Evolutionary conservation across 2,113 vertebrate genomes (phyloP).

Genomic region (Datnioides undecimradiatus): DNA sequence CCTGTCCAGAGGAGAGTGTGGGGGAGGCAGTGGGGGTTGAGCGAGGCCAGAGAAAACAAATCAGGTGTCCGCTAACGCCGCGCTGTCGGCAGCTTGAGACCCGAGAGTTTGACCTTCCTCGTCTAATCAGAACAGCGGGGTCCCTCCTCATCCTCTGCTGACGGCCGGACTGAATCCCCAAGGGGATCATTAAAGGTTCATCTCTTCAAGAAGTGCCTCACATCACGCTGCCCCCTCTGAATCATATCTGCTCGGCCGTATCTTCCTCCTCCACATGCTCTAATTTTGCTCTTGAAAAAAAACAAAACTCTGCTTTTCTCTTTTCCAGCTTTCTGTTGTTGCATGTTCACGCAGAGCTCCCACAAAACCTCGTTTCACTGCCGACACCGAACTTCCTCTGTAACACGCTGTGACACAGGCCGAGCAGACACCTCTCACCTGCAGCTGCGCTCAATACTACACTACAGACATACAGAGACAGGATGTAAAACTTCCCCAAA

Average conservation of each 20-base stretch:
- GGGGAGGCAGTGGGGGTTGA: background rate
- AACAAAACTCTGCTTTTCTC: slow-evolving; percentile 24
- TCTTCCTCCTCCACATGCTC: slow-evolving; percentile 73
- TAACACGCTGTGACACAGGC: background rate
- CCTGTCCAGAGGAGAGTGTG: slow-evolving; percentile 35
- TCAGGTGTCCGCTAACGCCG: slow-evolving; percentile 19
- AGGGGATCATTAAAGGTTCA: slow-evolving; percentile 67
- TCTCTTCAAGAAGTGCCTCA: slow-evolving; percentile 58
- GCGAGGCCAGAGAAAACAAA: slow-evolving; percentile 41
- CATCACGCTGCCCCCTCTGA: slow-evolving; percentile 65
- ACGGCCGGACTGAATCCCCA: slow-evolving; percentile 29
- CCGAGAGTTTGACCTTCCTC: slow-evolving; percentile 49
- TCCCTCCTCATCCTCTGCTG: slow-evolving; percentile 54
- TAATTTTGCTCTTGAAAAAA: slow-evolving; percentile 63
- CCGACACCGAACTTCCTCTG: background rate
- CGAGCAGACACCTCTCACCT: background rate
- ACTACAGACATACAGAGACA: too few relatives aligned
- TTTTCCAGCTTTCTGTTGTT: slow-evolving; percentile 40
- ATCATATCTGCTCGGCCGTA: slow-evolving; percentile 62
- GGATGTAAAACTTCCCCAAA: too few relatives aligned
- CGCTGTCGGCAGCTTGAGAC: slow-evolving; percentile 7
- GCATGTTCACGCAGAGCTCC: slow-evolving; percentile 18
- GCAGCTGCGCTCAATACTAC: background rate
- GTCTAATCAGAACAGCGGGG: slow-evolving; percentile 23
- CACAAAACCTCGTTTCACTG: background rate